Evolutionary conservation across 2,797 vertebrate genomes (phyloP).

Genomic region (Craterocephalus amniculus): DNA sequence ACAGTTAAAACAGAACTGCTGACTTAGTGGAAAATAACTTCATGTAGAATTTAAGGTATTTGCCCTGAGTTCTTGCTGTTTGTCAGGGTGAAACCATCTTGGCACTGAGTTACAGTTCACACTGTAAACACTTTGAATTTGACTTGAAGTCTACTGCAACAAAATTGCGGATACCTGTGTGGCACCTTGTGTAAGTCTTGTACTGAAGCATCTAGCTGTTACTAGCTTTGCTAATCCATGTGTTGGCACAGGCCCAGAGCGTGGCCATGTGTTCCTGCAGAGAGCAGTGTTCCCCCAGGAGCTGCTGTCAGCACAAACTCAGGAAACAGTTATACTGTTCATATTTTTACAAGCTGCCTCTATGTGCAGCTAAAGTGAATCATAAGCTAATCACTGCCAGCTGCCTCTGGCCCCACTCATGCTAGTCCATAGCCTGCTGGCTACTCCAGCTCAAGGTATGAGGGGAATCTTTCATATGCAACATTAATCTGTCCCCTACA

Average conservation of each 20-base stretch:
- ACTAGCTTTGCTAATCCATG: constrained; percentile 78
- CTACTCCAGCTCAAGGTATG: constrained; percentile 81
- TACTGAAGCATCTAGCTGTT: constrained; percentile 57
- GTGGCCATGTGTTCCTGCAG: constrained; percentile 87
- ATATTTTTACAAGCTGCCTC: constrained; percentile 88
- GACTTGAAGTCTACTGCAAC: constrained; percentile 34
- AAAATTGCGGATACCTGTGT: constrained; percentile 39
- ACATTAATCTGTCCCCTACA: constrained; percentile 77
- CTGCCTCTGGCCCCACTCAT: constrained; percentile 75
- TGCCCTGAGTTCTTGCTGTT: background rate
- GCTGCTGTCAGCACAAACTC: constrained; percentile 93
- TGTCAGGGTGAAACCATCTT: constrained; percentile 23
- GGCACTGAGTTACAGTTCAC: constrained; percentile 20
- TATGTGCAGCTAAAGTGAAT: constrained; percentile 91
- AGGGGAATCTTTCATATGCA: constrained; percentile 85
- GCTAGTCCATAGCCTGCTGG: constrained; percentile 31
- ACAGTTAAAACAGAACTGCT: background rate
- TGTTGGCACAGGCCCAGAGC: constrained; percentile 80
- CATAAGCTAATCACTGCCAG: constrained; percentile 92
- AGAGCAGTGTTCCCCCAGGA: constrained; percentile 83
- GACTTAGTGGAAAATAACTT: background rate
- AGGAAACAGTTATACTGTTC: constrained; percentile 93
- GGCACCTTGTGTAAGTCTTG: constrained; percentile 55
- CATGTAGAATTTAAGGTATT: constrained; percentile 4
- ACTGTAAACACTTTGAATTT: constrained; percentile 16